phyloP scores from a whole-genome alignment of 2,797 vertebrate species.

The Halcyon smyrnensis region DNA sequence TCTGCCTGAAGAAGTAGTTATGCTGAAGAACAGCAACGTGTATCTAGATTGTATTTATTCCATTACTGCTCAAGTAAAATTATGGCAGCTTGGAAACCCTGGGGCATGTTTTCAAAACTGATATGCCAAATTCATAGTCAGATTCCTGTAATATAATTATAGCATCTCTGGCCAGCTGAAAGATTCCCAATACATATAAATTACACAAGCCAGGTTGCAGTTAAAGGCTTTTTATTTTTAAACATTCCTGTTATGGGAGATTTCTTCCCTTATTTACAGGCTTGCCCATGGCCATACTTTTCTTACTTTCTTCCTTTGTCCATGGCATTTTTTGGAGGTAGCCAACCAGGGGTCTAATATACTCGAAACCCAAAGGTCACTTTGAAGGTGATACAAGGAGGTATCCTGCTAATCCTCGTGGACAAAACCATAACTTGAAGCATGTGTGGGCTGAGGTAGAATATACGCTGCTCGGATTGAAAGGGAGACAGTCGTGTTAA shows the following conservation, averaged over 20 bases:
- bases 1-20: conserved; percentile 76
- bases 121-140: conserved; percentile 49
- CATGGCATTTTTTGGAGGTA: not conserved
- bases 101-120: conserved; percentile 59
- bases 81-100: conserved; percentile 49
- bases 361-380: not conserved
- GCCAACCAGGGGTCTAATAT: not conserved
- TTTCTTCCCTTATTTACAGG: not conserved
- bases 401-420: not conserved
- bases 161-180: conserved; percentile 29
- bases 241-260: not conserved
- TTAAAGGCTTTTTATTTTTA: not conserved
- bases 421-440: not conserved
- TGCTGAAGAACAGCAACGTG: conserved; percentile 71
- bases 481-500: not conserved
- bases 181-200: conserved; percentile 43
- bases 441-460: rapidly evolving
- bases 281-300: not conserved
- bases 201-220: not conserved
- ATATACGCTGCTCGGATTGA: not conserved
- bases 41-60: conserved; percentile 74
- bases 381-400: not conserved
- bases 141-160: conserved; percentile 45
- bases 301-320: not conserved
- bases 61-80: conserved; percentile 65